These are phyloP conservation scores for Styela clava DNA, from an alignment of 23 tunicate genomes.

Conservation along the genomic window DNA sequence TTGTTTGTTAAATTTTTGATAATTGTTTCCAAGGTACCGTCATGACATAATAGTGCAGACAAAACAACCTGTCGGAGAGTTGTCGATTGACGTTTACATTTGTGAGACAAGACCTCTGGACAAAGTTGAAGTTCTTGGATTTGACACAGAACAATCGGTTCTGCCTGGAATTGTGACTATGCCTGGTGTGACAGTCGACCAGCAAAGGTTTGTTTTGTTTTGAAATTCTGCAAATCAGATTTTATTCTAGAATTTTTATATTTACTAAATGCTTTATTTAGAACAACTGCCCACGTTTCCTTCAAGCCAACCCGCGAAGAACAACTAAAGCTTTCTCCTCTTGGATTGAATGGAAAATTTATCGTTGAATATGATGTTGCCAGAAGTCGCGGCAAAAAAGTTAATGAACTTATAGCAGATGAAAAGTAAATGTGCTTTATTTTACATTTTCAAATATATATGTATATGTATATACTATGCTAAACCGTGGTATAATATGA, in stretches of 20 bases:
- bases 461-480: too few species aligned
- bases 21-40: slow-evolving; percentile 32
- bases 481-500: too few species aligned
- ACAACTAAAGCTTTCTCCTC: slow-evolving; percentile 39
- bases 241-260: too few species aligned
- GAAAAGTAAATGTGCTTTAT: too few species aligned
- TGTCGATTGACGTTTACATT: slow-evolving; percentile 29
- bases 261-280: too few species aligned
- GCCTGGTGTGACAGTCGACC: slow-evolving; percentile 19
- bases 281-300: slow-evolving; percentile 29
- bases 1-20: too few species aligned
- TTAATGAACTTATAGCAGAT: neutral
- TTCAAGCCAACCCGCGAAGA: slow-evolving; percentile 35
- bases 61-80: slow-evolving; percentile 39
- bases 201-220: slow-evolving; percentile 24
- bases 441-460: too few species aligned
- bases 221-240: too few species aligned
- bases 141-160: slow-evolving; percentile 43
- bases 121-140: slow-evolving; percentile 30
- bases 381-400: slow-evolving; percentile 5
- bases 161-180: slow-evolving; percentile 25
- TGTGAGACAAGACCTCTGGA: slow-evolving; percentile 24
- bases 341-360: slow-evolving; percentile 47
- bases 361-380: slow-evolving; percentile 37
- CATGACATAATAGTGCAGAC: slow-evolving; percentile 37